Evolutionary conservation across 53 echinoderm and acorn worm genomes (phyloP), one percentile per base, ranked within the genome.

Genomic region (Mesocentrotus franciscanus): DNA sequence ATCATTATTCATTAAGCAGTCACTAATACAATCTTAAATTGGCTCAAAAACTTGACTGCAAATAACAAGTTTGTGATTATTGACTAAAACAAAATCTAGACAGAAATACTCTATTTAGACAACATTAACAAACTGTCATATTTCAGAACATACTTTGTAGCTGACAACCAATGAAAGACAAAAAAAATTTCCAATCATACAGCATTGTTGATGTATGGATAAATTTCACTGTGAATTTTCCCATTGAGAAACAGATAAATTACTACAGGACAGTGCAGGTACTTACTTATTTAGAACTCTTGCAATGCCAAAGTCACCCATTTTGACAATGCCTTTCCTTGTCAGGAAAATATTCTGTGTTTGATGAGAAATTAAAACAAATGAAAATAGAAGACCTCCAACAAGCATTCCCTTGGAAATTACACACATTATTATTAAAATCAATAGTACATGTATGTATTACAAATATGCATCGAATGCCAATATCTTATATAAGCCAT

Each of bases 301-400:
- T 30, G 98, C 98, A 56, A 98, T 98, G 35, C 98, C 98, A 97
- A 98, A 98, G 90, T 98, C 98, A 64, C 98, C 98, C 57, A 98
- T 92, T 90, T 98, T 98, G 56, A 98, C 94, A 26, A 98, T 98
- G 71, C 97, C 97, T 95, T 96, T 97, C 57, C 95, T 96, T 26
- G 98, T 98, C 39, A 98, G 93, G 92, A 98, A 98, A 90, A 98
- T 98, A 93, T 98, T 98, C 98, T 98, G 96, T 14, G 95, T 61
- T 49, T 1, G 58, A 96, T 12, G 85, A 92, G 92, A 89, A 68
- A 30, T 24, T 4, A 90, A 60, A 60, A 94, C 14, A 85, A 92
- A 66, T 61, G 1, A 91, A 57, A 71, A 58, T 20, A 89, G 33
- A 89, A 13, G 20, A 18, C 64, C 16, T 64, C 64, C 20, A 16